Conservation (phyloP, 2,888 invertebrate species). For the Hymenopus coronatus region DNA sequence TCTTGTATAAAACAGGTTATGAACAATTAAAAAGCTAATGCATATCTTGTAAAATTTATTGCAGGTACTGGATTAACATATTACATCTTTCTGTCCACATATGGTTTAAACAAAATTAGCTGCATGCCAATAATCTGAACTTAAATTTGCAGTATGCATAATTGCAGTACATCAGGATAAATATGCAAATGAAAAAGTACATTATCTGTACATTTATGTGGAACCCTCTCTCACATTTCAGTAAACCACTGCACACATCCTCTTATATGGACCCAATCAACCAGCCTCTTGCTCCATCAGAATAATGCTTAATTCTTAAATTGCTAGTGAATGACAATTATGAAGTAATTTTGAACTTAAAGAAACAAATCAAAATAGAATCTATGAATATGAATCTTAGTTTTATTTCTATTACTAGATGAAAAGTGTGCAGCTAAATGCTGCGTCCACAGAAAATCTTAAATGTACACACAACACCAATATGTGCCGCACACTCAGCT, state of each 20-base stretch:
- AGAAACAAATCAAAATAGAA: neutral
- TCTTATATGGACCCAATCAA: conserved; percentile 29
- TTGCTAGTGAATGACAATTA: conserved; percentile 2
- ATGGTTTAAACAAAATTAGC: neutral
- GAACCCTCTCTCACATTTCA: conserved; percentile 7
- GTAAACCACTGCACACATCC: conserved; percentile 14
- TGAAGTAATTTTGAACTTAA: neutral
- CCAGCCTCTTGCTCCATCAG: conserved; percentile 25
- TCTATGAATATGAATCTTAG: neutral
- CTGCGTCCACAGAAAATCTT: neutral
- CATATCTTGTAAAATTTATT: conserved; percentile 18
- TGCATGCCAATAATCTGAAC: neutral
- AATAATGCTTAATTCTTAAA: conserved; percentile 4
- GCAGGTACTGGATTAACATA: conserved; percentile 14
- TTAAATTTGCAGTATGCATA: neutral
- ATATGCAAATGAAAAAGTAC: neutral
- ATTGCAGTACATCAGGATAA: neutral
- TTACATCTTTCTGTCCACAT: neutral
- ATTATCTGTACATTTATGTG: conserved; percentile 18
- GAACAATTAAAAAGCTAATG: neutral
- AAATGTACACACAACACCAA: conserved; percentile 2
- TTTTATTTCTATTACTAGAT: neutral
- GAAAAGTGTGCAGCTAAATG: neutral
- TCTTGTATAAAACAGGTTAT: neutral
- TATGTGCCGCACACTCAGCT: neutral